Evolutionary conservation across 92 coral and sea anemone species (phyloP), one percentile per base, ranked within the genome.

Genomic region (Parazoanthus swiftii): DNA sequence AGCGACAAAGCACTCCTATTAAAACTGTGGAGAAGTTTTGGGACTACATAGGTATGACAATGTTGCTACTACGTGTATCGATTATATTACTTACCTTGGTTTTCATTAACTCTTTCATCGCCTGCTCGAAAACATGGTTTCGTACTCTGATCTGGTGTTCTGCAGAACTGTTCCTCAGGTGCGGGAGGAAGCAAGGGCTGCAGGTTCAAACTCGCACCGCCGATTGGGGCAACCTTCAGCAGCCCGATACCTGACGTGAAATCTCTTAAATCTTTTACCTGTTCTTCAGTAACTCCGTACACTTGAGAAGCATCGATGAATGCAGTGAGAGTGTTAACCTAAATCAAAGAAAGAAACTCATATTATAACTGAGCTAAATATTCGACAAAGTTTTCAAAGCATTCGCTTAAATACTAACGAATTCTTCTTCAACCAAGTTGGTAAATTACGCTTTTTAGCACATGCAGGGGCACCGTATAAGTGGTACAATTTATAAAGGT

Each of bases 261-360:
- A 80, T 86, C 88, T 2, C 94, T 89, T 11, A 91, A 70, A 13
- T 77, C 77, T 9, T 85, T 58, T 0, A 86, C 89, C 15, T 71
- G 50, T 76, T 63, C 73, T 8, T 20, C 9, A 36, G 74, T 78
- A 38, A 90, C 81, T 67, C 96, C 96, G 54, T 93, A 93, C 5
- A 93, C 92, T 74, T 93, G 93, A 0, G 96, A 93, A 0, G 86
- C 94, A 70, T 93, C 96, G 76, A 93, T 81, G 51, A 65, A 91
- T 72, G 96, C 81, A 4, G 96, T 93, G 68, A 93, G 70, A 23
- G 80, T 76, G 89, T 91, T 91, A 10, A 79, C 36, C 82, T 79
- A 79, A 3, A 6, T 8, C 0, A 8, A 5, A 78, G 7, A 42
- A 26, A 78, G 56, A 23, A 14, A 1, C 33, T 29, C 42, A 74